Conservation (phyloP, 2,113 vertebrate genomes). For the Amphiprion percula region DNA sequence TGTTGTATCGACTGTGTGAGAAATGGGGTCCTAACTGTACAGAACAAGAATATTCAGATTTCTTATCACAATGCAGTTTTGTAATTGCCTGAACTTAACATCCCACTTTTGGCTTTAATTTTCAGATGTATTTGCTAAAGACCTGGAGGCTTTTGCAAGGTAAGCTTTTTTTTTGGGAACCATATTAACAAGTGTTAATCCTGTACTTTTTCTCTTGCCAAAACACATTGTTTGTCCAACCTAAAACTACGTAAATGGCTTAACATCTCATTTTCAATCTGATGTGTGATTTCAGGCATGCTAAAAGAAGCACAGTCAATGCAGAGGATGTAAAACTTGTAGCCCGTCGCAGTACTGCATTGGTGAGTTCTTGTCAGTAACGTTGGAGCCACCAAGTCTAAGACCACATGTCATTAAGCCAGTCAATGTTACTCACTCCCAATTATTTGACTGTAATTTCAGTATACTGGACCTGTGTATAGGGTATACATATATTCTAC, state of each 20-base stretch:
- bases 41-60: too few species aligned
- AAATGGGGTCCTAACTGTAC: too few species aligned
- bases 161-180: conserved; percentile 62
- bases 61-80: too few species aligned
- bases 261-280: not conserved
- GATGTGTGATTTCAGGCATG: conserved; percentile 86
- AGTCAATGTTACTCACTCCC: not conserved
- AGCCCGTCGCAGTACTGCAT: conserved; percentile 89
- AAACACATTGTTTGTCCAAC: too few species aligned
- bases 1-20: too few species aligned
- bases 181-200: not conserved
- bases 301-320: conserved; percentile 90
- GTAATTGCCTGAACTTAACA: too few species aligned
- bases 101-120: not conserved
- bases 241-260: not conserved
- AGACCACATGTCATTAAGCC: not conserved
- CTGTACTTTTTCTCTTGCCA: not conserved
- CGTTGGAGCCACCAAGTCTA: too few species aligned
- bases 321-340: conserved; percentile 93
- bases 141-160: conserved; percentile 96
- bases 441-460: not conserved
- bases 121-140: conserved; percentile 93
- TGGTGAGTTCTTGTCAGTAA: conserved; percentile 85
- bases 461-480: not conserved
- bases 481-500: conserved; percentile 33